A percentile compares a stretch with the other conserved stretches of the same genome.
phyloP scores from a whole-genome alignment of 2,113 vertebrate genomes.

The Heterochromis multidens region DNA sequence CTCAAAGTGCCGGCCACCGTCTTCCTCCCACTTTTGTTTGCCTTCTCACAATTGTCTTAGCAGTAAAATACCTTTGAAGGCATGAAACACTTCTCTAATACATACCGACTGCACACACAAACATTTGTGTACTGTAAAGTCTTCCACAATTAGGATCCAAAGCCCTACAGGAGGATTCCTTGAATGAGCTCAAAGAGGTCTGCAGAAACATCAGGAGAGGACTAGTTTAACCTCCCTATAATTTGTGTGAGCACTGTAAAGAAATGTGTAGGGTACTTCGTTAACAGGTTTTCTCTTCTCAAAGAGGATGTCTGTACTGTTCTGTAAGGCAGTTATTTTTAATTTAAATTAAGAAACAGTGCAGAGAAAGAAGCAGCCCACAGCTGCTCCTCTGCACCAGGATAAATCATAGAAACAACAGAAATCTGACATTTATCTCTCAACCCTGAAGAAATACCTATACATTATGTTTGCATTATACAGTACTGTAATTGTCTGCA shows the following conservation, averaged over 20 bases:
- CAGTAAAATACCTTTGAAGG: constrained; percentile 15
- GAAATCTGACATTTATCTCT: constrained; percentile 1
- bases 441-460: not conserved
- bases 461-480: constrained; percentile 5
- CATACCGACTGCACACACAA: constrained; percentile 3
- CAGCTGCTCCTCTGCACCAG: not conserved
- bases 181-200: constrained; percentile 17
- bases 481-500: not conserved
- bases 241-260: constrained; percentile 16
- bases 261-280: not conserved
- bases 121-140: not conserved
- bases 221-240: not conserved
- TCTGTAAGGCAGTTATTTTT: not conserved
- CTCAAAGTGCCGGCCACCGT: constrained; percentile 12
- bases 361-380: not conserved
- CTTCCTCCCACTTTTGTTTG: constrained; percentile 4
- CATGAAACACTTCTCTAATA: constrained; percentile 17
- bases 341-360: not conserved
- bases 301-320: not conserved
- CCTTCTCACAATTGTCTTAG: constrained; percentile 5
- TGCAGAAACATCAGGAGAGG: not conserved
- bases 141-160: not conserved
- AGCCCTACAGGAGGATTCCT: not conserved
- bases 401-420: not conserved
- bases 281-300: not conserved